phyloP scores from a whole-genome alignment of 2,888 invertebrate genomes.

The Drosophila multiciliata region DNA sequence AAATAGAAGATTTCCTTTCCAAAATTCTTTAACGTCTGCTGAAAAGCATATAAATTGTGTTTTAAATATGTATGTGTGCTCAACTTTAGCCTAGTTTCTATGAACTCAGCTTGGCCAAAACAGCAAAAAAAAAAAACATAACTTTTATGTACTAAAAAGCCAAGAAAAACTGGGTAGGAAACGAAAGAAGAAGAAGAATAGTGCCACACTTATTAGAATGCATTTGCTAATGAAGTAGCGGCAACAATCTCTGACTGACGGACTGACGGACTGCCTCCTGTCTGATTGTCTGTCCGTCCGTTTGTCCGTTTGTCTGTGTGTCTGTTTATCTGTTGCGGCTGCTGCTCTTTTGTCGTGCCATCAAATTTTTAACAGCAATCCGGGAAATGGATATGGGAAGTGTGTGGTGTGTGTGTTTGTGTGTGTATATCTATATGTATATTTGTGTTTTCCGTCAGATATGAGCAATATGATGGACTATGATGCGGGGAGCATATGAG shows the following conservation, averaged over 20 bases:
- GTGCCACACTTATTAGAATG: slow-evolving; percentile 63
- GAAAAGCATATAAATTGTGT: not conserved
- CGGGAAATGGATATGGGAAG: slow-evolving; percentile 30
- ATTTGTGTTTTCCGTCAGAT: slow-evolving; percentile 5
- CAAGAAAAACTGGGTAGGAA: slow-evolving; percentile 2
- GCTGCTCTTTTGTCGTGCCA: slow-evolving; percentile 63
- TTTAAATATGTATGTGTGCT: not conserved
- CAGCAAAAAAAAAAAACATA: slow-evolving; percentile 1
- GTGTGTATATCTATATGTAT: not conserved
- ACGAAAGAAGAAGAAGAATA: not conserved
- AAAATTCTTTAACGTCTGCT: not conserved
- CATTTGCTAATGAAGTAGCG: slow-evolving; percentile 63
- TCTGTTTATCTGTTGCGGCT: slow-evolving; percentile 36
- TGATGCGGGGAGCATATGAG: not conserved
- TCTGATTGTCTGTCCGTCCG: slow-evolving; percentile 17
- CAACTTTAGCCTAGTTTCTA: slow-evolving; percentile 27
- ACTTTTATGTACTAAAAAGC: slow-evolving; percentile 2
- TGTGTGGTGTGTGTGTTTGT: not conserved
- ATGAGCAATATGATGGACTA: slow-evolving; percentile 1
- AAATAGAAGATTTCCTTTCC: not conserved
- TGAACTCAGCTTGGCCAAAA: slow-evolving; percentile 5
- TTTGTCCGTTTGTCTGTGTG: slow-evolving; percentile 8
- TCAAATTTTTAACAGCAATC: slow-evolving; percentile 61
- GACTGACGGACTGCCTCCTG: not conserved
- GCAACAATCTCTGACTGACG: slow-evolving; percentile 9